Evolutionary conservation across 1,140 invertebrate species (phyloP).

Genomic region (Galleria mellonella): DNA sequence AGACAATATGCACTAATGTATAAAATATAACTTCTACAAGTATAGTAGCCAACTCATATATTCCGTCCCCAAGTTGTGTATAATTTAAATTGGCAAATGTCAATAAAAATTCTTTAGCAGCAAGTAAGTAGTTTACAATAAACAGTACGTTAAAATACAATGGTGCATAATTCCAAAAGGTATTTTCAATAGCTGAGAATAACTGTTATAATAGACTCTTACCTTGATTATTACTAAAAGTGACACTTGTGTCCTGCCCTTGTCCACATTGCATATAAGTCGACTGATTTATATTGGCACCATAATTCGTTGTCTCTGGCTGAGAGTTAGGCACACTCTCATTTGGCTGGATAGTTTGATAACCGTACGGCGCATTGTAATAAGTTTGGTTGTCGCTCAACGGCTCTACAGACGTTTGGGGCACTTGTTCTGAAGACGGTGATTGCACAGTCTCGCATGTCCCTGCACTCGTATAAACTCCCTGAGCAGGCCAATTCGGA

Average conservation of each 20-base stretch:
- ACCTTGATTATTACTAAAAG: conserved; percentile 53
- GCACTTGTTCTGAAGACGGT: conserved; percentile 52
- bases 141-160: too few species aligned
- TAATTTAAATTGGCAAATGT: too few species aligned
- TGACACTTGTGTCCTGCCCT: conserved; percentile 33
- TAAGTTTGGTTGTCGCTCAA: conserved; percentile 48
- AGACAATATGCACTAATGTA: too few species aligned
- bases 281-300: conserved; percentile 42
- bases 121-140: too few species aligned
- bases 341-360: conserved; percentile 52
- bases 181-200: neutral
- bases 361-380: conserved; percentile 73
- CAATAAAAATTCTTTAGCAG: too few species aligned
- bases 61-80: too few species aligned
- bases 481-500: conserved; percentile 32
- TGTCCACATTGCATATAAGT: conserved; percentile 56
- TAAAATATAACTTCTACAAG: too few species aligned
- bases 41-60: too few species aligned
- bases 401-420: conserved; percentile 24
- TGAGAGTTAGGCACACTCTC: conserved; percentile 20
- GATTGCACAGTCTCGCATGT: conserved; percentile 67
- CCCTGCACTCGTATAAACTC: conserved; percentile 51
- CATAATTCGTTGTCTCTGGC: conserved; percentile 33
- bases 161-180: too few species aligned
- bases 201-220: conserved; percentile 27